Percentiles rank a stretch among this genome's conserved stretches.
Evolutionary conservation across 2,797 vertebrate species (phyloP).

Genomic region (Propithecus perrieri): DNA sequence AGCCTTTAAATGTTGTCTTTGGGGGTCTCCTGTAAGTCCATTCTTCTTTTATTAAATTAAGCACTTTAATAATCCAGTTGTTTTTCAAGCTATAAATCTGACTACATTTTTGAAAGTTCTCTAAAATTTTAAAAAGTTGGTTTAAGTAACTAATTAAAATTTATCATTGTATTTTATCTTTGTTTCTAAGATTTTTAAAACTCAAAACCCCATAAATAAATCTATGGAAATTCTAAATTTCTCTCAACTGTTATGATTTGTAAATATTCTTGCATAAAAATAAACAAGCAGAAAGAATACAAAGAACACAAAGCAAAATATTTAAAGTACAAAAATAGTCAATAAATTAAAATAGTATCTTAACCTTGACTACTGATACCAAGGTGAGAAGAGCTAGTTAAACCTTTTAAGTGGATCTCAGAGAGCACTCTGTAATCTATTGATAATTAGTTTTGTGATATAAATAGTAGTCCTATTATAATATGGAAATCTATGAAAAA

Average conservation of each 20-base stretch:
- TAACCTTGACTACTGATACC: neutral
- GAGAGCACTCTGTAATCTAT: neutral
- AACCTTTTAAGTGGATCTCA: neutral
- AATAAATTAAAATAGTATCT: neutral
- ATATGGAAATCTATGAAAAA: neutral
- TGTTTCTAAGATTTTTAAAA: neutral
- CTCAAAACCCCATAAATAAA: neutral
- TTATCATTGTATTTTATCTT: neutral
- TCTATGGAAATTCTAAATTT: neutral
- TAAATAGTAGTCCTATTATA: neutral
- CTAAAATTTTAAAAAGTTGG: neutral
- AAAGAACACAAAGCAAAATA: neutral
- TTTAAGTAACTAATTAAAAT: neutral
- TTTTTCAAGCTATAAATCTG: neutral
- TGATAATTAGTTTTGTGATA: neutral
- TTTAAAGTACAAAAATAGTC: neutral
- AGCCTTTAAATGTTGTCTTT: neutral
- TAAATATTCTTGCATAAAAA: neutral
- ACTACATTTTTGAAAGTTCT: neutral
- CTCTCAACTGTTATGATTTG: neutral
- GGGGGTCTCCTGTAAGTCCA: accelerated
- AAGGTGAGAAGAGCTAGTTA: neutral
- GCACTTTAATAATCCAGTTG: neutral
- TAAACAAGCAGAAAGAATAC: neutral
- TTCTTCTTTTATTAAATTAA: neutral